Evolutionary conservation across 2,113 vertebrate genomes (phyloP).

Genomic region (Zeus faber): DNA sequence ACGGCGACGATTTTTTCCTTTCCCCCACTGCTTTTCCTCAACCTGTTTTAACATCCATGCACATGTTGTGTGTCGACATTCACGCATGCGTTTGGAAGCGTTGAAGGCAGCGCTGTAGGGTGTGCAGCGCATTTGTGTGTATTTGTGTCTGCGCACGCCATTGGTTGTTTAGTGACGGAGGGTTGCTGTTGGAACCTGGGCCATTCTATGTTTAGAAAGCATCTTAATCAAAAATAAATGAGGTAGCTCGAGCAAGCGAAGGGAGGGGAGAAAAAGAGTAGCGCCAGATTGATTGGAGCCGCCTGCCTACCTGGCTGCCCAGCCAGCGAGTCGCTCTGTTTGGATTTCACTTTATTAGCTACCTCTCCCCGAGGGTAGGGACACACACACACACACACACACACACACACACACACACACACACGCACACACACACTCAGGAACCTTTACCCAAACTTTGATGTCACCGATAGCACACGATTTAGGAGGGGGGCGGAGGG

Average conservation of each 20-base stretch:
- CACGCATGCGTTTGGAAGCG: not conserved
- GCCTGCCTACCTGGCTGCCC: no score
- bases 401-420: slow-evolving; percentile 4
- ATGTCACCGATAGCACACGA: slow-evolving; percentile 68
- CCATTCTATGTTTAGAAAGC: slow-evolving; percentile 44
- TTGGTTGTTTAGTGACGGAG: not conserved
- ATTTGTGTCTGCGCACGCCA: not conserved
- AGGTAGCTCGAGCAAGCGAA: not conserved
- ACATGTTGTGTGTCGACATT: slow-evolving; percentile 4
- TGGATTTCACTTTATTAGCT: slow-evolving; percentile 51
- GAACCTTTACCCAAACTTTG: slow-evolving; percentile 56
- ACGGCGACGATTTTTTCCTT: slow-evolving; percentile 37
- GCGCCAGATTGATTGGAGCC: slow-evolving; percentile 33
- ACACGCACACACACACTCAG: not conserved
- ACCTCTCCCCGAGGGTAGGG: slow-evolving; percentile 48
- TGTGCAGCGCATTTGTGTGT: no score
- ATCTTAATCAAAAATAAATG: slow-evolving; percentile 33
- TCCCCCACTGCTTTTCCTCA: slow-evolving; percentile 14
- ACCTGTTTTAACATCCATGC: slow-evolving; percentile 9
- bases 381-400: slow-evolving; percentile 5
- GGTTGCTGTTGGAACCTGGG: slow-evolving; percentile 20
- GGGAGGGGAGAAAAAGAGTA: slow-evolving; percentile 24
- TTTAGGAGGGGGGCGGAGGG: not conserved
- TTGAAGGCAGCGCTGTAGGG: not conserved
- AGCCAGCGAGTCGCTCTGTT: slow-evolving; percentile 17